Evolutionary conservation across 2,888 invertebrate genomes (phyloP).

Genomic region (Thereva unica): DNA sequence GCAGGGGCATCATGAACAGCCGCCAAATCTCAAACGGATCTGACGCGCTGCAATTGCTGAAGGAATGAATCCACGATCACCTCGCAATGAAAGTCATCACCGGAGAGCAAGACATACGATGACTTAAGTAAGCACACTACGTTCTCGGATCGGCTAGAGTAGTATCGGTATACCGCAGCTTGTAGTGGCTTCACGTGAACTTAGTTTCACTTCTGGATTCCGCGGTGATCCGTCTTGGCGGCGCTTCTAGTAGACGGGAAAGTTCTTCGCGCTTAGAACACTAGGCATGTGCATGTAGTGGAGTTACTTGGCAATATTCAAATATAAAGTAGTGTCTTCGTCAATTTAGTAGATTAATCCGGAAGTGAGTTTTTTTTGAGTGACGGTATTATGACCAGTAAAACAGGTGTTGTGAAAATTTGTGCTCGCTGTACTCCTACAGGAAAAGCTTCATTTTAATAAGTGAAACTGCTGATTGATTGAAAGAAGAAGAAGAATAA

Average conservation of each 20-base stretch:
- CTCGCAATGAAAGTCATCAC: not conserved
- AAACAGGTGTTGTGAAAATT: too few species aligned
- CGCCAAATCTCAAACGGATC: slow-evolving; percentile 15
- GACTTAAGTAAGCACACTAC: slow-evolving; percentile 16
- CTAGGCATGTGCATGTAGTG: slow-evolving; percentile 8
- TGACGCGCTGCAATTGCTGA: slow-evolving; percentile 7
- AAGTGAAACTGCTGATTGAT: too few species aligned
- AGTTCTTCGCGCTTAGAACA: slow-evolving; percentile 1
- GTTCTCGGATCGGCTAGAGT: slow-evolving; percentile 20
- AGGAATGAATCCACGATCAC: slow-evolving; percentile 5
- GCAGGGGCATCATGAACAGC: slow-evolving; percentile 1
- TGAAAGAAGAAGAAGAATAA: too few species aligned
- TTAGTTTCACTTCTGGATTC: slow-evolving; percentile 38
- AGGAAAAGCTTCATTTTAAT: too few species aligned
- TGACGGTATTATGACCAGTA: too few species aligned
- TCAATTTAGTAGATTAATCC: too few species aligned
- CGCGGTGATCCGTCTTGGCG: slow-evolving; percentile 30
- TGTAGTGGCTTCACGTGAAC: slow-evolving; percentile 25
- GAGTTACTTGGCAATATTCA: too few species aligned
- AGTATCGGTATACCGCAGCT: slow-evolving; percentile 3
- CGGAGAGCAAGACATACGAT: slow-evolving; percentile 30
- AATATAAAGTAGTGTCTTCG: too few species aligned
- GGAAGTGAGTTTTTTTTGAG: too few species aligned
- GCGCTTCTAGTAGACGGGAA: not conserved
- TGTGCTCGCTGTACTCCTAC: too few species aligned